Evolutionary conservation across 1,140 invertebrate species (phyloP).

Genomic region (Theocolax elegans): DNA sequence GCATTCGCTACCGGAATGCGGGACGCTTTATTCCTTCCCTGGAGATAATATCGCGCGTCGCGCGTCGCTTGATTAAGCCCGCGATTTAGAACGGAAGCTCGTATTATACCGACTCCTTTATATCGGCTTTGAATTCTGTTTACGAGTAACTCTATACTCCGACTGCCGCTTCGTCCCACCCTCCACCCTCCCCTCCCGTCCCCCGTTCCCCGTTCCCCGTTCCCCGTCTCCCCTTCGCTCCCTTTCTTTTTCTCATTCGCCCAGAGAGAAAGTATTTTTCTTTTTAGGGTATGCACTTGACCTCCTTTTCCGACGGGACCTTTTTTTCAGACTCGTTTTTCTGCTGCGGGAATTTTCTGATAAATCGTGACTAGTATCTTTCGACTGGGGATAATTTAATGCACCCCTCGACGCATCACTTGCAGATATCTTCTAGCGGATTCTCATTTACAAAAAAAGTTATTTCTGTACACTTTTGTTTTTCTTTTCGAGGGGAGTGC

Average conservation of each 20-base stretch:
- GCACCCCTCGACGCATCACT: slow-evolving; percentile 14
- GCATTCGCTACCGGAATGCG: slow-evolving; percentile 19
- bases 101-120: not conserved
- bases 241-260: no score
- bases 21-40: not conserved
- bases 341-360: slow-evolving; percentile 1
- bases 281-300: slow-evolving; percentile 22
- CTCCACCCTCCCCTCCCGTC: no score
- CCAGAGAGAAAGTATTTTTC: not conserved
- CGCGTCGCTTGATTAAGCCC: slow-evolving; percentile 27
- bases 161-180: no score
- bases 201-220: no score
- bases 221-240: no score
- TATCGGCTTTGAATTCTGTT: no score
- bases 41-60: slow-evolving; percentile 28
- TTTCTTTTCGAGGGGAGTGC: no score
- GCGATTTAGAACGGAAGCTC: not conserved
- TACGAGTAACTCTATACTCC: no score
- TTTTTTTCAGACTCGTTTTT: not conserved
- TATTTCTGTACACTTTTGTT: no score
- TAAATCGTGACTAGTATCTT: not conserved
- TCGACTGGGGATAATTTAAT: slow-evolving; percentile 7
- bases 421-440: not conserved
- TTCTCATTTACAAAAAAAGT: no score
- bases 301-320: slow-evolving; percentile 2